Evolutionary conservation across 2,797 vertebrate species (phyloP).

Genomic region (Alosa sapidissima): DNA sequence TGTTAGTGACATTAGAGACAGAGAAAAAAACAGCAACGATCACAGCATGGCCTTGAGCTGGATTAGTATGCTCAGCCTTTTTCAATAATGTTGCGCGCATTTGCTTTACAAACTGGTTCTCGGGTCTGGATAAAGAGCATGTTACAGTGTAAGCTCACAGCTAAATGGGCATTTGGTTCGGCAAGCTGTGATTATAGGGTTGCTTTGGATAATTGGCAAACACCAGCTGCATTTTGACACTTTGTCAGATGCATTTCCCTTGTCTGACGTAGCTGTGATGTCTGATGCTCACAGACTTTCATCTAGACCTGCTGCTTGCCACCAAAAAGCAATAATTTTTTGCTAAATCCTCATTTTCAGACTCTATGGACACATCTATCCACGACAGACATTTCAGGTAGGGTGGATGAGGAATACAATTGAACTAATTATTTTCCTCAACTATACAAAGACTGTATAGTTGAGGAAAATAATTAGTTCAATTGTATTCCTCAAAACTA

Average conservation of each 20-base stretch:
- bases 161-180: constrained; percentile 4
- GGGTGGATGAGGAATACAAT: not conserved
- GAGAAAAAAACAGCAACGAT: not conserved
- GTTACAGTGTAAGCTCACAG: not conserved
- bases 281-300: not conserved
- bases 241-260: not conserved
- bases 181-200: constrained; percentile 12
- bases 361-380: not conserved
- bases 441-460: not conserved
- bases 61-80: constrained; percentile 5
- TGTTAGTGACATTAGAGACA: not conserved
- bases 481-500: not conserved
- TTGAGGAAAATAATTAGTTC: not conserved
- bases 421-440: not conserved
- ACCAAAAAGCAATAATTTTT: not conserved
- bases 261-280: not conserved
- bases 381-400: not conserved
- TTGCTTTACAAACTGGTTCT: not conserved
- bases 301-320: not conserved
- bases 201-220: constrained; percentile 15
- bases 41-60: not conserved
- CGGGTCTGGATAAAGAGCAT: not conserved
- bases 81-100: not conserved
- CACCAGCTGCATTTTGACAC: constrained; percentile 17
- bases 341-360: not conserved